Evolutionary conservation across 1,140 invertebrate species (phyloP), one percentile per base, ranked within the genome.

Genomic region (Zaprionus ornatus): DNA sequence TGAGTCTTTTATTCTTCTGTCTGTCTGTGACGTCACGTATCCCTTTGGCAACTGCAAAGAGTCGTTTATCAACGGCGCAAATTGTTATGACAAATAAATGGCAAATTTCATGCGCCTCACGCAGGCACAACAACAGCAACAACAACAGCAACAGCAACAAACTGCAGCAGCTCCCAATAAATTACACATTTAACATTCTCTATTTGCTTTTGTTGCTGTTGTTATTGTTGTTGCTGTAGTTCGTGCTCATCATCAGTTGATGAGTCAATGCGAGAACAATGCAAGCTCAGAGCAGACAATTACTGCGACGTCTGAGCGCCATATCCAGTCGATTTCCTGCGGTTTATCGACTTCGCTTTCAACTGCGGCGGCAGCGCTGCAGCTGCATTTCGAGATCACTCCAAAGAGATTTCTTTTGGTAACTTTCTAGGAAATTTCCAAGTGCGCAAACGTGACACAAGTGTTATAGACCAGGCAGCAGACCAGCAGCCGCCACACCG

Each of bases 391-490:
- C 56, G 19, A 70, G 60, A 79, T 86, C 32, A 37, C 66, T 66
- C 56, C 9, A 10, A 4, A 66, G 68, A 79, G 65, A 79, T 87
- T 62, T 79, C 56, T 60, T 77, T 77, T 67, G 57, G 83, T 83
- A 84, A 87, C 84, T 87, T 87, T 87, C 84, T 88, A 80, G 68
- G 67, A 80, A 81, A 68, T 65, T 87, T 81, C 25, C n/a, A 78
- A 87, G 77, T 80, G 71, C 77, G 40, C 65, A 78, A 76, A 87
- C 84, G 84, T 87, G 83, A 88, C 77, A 79, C 56, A 65, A 82
- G 75, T 74, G 72, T 62, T 17, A 23, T 17, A 50, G 19, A 50
- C 9, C 37, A 15, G 50, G 4, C 4, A 37, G 65, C 64, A 25
- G 48, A n/a, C n/a, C 32, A 35, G 32, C 10, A 3, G 32, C 32